Percentiles rank a stretch among this genome's conserved stretches.
These are phyloP conservation scores for Microtus pennsylvanicus DNA, from an alignment of 2,113 vertebrate genomes.

Conservation along the genomic window DNA sequence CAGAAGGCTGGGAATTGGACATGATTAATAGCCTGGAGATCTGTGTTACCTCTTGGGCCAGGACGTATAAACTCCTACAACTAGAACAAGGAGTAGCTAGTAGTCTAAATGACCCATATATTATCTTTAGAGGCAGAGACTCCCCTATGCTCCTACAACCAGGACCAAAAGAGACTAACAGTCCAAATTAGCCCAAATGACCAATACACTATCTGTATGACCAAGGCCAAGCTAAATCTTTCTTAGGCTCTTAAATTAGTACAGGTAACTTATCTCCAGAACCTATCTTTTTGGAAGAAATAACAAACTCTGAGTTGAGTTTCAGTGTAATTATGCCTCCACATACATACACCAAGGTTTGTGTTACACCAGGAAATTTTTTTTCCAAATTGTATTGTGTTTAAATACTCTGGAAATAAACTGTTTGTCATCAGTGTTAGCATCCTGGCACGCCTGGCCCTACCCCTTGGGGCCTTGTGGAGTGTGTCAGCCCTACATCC, in stretches of 20 bases:
- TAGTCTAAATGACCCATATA: background rate
- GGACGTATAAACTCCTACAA: background rate
- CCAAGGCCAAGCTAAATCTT: background rate
- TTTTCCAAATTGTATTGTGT: background rate
- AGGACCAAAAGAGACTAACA: background rate
- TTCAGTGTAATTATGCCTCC: background rate
- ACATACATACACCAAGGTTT: background rate
- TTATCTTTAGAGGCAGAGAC: background rate
- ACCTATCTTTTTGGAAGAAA: background rate
- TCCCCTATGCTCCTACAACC: background rate
- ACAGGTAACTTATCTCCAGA: background rate
- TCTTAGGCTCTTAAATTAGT: background rate
- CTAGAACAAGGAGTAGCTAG: background rate
- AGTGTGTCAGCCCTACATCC: no score
- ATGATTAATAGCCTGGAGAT: background rate
- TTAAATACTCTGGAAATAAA: background rate
- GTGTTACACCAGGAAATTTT: background rate
- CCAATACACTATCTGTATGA: background rate
- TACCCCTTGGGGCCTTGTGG: no score
- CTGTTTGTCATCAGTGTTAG: background rate
- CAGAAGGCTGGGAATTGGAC: background rate
- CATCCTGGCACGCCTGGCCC: no score
- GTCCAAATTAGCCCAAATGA: background rate
- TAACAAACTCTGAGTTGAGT: background rate
- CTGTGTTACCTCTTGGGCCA: background rate